A percentile compares a stretch with the other conserved stretches of the same genome.
These are phyloP conservation scores for Yponomeuta malinellus DNA, from an alignment of 2,888 invertebrate genomes.

Conservation along the genomic window DNA sequence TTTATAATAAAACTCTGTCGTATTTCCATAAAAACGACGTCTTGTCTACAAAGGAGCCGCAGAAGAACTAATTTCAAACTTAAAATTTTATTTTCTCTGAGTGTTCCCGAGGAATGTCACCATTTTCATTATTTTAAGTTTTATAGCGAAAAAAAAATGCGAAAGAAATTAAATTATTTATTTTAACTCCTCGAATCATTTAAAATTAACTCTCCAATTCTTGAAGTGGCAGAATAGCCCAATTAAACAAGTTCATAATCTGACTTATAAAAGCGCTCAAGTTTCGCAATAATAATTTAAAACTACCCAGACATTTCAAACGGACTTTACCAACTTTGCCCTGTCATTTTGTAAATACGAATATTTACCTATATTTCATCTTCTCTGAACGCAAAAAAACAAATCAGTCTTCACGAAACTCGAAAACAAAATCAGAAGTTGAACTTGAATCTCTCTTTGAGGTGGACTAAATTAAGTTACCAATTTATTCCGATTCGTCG, in stretches of 20 bases:
- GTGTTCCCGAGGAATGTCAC: background rate
- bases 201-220: background rate
- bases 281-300: no score
- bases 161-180: background rate
- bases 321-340: background rate
- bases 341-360: background rate
- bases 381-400: background rate
- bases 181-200: background rate
- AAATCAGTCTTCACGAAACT: background rate
- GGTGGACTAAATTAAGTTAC: constrained; percentile 16
- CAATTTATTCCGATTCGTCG: constrained; percentile 15
- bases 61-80: background rate
- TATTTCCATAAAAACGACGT: background rate
- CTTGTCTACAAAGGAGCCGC: background rate
- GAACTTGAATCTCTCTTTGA: constrained; percentile 13
- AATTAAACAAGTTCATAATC: background rate
- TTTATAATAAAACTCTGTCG: no score
- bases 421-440: constrained; percentile 4
- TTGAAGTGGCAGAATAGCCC: background rate
- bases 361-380: background rate
- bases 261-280: no score
- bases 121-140: background rate
- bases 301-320: no score
- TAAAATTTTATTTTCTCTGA: background rate
- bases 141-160: background rate